Conservation (phyloP, 2,113 vertebrate species). For the Pycnonotus jocosus region DNA sequence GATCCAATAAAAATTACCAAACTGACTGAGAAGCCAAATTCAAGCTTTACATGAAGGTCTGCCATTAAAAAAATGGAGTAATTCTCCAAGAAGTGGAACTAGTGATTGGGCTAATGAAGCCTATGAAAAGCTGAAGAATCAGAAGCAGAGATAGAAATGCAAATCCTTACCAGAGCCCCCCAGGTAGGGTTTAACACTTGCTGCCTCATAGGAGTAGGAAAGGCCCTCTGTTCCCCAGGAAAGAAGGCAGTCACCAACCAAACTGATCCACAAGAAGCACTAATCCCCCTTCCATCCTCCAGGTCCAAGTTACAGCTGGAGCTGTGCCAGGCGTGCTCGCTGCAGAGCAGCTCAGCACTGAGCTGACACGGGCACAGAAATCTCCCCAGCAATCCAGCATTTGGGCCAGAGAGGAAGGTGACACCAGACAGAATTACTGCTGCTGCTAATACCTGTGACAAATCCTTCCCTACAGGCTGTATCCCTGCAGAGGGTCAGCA, state of each 20-base stretch:
- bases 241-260: background rate
- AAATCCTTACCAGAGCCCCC: background rate
- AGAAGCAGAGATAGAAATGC: background rate
- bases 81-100: conserved; percentile 33
- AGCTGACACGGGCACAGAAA: background rate
- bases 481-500: no score
- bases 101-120: background rate
- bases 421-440: background rate
- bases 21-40: conserved; percentile 55
- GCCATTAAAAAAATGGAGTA: background rate
- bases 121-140: background rate
- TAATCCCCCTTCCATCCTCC: background rate
- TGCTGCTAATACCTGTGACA: accelerated
- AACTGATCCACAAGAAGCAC: background rate
- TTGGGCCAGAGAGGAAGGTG: background rate
- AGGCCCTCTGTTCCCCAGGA: background rate
- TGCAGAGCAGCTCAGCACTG: background rate
- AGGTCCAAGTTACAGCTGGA: background rate
- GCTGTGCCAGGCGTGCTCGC: background rate
- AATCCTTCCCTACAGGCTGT: background rate
- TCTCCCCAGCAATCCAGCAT: background rate
- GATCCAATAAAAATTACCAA: conserved; percentile 61
- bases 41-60: conserved; percentile 18
- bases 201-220: background rate
- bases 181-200: background rate